Percentiles rank a stretch among this genome's conserved stretches.
Conservation (phyloP, 2,888 invertebrate species). For the Notocelia uddmanniana region DNA sequence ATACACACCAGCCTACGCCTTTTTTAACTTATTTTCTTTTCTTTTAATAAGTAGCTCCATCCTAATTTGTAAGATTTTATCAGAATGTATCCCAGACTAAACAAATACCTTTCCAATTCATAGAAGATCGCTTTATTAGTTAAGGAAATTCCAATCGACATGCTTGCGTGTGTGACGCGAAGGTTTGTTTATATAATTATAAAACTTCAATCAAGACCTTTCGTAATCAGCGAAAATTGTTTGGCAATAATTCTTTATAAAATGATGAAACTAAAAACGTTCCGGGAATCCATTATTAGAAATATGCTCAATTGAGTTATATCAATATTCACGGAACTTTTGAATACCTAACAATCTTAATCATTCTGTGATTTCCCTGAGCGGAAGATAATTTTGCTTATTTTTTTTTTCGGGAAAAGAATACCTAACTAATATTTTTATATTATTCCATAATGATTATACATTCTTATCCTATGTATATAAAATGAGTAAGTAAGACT, state of each 20-base stretch:
- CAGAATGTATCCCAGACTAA: not conserved
- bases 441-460: no score
- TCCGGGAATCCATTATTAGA: not conserved
- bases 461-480: no score
- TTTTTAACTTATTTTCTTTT: not conserved
- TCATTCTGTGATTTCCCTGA: no score
- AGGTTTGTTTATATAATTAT: slow-evolving; percentile 26
- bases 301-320: not conserved
- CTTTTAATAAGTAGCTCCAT: not conserved
- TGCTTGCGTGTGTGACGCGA: not conserved
- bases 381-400: no score
- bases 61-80: not conserved
- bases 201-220: slow-evolving; percentile 38
- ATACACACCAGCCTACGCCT: not conserved
- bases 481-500: no score
- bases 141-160: not conserved
- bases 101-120: not conserved
- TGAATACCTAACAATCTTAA: not conserved
- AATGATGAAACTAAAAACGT: slow-evolving; percentile 21
- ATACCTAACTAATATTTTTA: no score
- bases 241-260: slow-evolving; percentile 15
- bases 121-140: not conserved
- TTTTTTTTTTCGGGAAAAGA: no score
- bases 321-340: not conserved
- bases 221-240: slow-evolving; percentile 35